Percentiles rank a stretch among this genome's conserved stretches.
These are phyloP conservation scores for Arctopsyche grandis DNA, from an alignment of 1,140 invertebrate species.

Conservation along the genomic window DNA sequence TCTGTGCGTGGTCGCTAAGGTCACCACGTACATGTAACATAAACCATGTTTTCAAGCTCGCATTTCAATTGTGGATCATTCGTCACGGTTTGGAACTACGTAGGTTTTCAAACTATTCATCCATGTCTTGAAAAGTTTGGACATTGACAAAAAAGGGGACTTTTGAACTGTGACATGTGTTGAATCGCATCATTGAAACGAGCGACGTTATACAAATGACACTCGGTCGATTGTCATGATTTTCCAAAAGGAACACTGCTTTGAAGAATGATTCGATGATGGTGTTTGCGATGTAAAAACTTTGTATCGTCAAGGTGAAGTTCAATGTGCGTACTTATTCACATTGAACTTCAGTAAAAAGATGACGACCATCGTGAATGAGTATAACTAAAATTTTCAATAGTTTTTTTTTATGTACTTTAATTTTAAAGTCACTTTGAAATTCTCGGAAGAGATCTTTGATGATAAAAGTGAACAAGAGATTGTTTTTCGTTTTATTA, in stretches of 20 bases:
- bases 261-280: too few species aligned
- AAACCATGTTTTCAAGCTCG: not conserved
- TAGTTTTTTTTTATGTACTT: not conserved
- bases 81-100: not conserved
- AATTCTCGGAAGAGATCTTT: too few species aligned
- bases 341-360: not conserved
- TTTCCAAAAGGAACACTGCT: not conserved
- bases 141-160: not conserved
- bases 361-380: not conserved
- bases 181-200: too few species aligned
- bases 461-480: too few species aligned
- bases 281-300: too few species aligned
- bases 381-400: not conserved
- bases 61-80: slow-evolving; percentile 15
- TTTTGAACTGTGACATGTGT: not conserved
- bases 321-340: not conserved
- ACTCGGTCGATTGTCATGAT: not conserved
- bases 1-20: not conserved
- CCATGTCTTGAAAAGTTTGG: not conserved
- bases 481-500: too few species aligned
- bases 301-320: slow-evolving; percentile 8
- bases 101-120: slow-evolving; percentile 22
- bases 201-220: not conserved
- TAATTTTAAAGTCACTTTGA: too few species aligned
- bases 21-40: not conserved